Conservation (phyloP, 2,113 vertebrate genomes). For the Agapornis roseicollis region DNA sequence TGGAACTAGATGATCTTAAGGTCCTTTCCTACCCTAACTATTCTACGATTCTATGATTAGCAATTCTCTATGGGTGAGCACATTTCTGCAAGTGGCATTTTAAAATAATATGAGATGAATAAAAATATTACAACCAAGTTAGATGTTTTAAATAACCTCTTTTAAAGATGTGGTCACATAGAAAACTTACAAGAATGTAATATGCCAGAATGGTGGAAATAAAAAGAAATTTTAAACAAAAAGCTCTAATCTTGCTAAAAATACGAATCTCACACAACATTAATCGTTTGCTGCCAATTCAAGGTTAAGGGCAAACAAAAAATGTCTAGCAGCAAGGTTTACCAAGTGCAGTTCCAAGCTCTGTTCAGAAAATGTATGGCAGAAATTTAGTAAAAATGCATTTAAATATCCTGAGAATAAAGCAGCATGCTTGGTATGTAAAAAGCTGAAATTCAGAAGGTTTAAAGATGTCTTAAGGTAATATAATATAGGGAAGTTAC, state of each 20-base stretch:
- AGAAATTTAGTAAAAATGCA: background rate
- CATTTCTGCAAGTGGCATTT: background rate
- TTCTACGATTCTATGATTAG: too few relatives aligned
- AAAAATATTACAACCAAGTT: background rate
- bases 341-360: background rate
- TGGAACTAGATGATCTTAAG: too few relatives aligned
- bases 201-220: background rate
- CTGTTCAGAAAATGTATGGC: background rate
- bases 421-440: background rate
- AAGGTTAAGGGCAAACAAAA: background rate
- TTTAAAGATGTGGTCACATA: background rate
- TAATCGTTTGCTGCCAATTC: background rate
- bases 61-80: background rate
- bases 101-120: background rate
- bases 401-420: background rate
- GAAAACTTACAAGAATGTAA: background rate
- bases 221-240: background rate
- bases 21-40: too few relatives aligned
- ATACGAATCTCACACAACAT: background rate
- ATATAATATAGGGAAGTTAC: background rate
- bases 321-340: background rate
- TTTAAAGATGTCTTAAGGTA: background rate
- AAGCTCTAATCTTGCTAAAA: background rate
- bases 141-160: background rate
- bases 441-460: background rate